These are phyloP conservation scores for Oscheius sp. DNA, from an alignment of 2,888 invertebrate genomes.

Conservation along the genomic window DNA sequence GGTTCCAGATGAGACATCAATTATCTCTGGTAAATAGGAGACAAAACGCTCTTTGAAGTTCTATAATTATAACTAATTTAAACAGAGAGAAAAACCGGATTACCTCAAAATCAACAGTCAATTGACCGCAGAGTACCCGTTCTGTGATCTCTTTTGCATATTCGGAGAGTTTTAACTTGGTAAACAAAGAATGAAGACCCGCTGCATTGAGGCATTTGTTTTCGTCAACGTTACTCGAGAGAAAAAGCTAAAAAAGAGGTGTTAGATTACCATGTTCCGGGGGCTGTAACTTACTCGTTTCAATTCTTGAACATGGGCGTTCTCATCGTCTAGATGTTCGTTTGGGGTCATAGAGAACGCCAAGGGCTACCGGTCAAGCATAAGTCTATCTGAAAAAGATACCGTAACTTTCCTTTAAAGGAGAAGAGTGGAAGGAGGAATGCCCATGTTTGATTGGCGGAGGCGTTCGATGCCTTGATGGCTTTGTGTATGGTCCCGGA, in stretches of 20 bases:
- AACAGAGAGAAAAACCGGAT: background rate
- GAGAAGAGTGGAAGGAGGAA: too few species aligned
- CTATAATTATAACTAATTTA: slow-evolving; percentile 39
- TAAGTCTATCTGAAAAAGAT: slow-evolving; percentile 15
- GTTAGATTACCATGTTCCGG: background rate
- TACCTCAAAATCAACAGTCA: slow-evolving; percentile 56
- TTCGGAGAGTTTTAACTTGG: slow-evolving; percentile 55
- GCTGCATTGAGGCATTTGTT: slow-evolving; percentile 50
- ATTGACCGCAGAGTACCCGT: slow-evolving; percentile 48
- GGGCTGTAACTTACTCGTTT: slow-evolving; percentile 46
- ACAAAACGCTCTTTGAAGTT: slow-evolving; percentile 63
- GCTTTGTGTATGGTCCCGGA: background rate
- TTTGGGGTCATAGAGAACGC: slow-evolving; percentile 32
- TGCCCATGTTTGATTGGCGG: too few species aligned
- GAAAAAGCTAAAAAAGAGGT: slow-evolving; percentile 57
- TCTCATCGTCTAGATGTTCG: slow-evolving; percentile 59
- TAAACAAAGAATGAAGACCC: slow-evolving; percentile 50
- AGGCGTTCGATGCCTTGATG: too few species aligned
- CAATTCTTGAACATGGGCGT: slow-evolving; percentile 61
- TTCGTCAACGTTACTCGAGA: slow-evolving; percentile 53
- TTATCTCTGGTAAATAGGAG: slow-evolving; percentile 61
- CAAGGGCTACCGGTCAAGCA: slow-evolving; percentile 27
- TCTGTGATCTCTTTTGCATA: slow-evolving; percentile 52
- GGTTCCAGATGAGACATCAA: slow-evolving; percentile 59
- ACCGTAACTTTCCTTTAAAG: too few species aligned